Conservation (phyloP, 2,888 invertebrate genomes). For the Ophion obscuratus region DNA sequence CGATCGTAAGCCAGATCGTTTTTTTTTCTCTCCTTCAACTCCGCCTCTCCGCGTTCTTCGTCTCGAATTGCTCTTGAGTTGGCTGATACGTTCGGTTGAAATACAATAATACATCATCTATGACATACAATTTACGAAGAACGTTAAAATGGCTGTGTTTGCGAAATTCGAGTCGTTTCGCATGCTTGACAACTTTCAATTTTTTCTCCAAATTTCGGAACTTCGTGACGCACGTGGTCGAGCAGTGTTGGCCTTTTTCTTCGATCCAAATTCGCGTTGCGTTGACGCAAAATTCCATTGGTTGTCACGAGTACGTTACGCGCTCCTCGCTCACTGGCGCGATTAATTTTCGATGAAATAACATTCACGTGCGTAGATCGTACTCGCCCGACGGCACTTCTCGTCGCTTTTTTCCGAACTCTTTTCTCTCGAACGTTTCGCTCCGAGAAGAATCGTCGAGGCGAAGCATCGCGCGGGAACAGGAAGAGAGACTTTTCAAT, state of each 20-base stretch:
- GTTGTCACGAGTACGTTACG: no score
- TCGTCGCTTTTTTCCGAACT: neutral
- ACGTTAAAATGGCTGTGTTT: neutral
- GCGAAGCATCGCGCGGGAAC: neutral
- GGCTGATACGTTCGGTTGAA: neutral
- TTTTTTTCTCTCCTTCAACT: constrained; percentile 4
- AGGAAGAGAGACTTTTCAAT: neutral
- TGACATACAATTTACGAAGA: neutral
- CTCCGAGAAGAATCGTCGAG: neutral
- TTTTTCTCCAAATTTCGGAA: neutral
- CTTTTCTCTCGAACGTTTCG: neutral
- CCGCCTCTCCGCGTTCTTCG: neutral
- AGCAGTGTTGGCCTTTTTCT: neutral
- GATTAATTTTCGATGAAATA: neutral
- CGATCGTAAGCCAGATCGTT: constrained; percentile 24
- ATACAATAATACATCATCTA: no score
- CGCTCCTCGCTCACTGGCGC: neutral
- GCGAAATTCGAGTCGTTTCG: no score
- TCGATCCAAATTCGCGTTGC: neutral
- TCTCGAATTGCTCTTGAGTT: neutral
- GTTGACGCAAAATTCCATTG: neutral
- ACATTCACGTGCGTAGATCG: neutral
- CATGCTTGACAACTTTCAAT: neutral
- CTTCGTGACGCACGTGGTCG: neutral
- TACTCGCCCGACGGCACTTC: neutral